Percentiles rank a stretch among this genome's conserved stretches.
These are phyloP conservation scores for Dipodomys spectabilis DNA, from an alignment of 2,113 vertebrate species.

Conservation along the genomic window DNA sequence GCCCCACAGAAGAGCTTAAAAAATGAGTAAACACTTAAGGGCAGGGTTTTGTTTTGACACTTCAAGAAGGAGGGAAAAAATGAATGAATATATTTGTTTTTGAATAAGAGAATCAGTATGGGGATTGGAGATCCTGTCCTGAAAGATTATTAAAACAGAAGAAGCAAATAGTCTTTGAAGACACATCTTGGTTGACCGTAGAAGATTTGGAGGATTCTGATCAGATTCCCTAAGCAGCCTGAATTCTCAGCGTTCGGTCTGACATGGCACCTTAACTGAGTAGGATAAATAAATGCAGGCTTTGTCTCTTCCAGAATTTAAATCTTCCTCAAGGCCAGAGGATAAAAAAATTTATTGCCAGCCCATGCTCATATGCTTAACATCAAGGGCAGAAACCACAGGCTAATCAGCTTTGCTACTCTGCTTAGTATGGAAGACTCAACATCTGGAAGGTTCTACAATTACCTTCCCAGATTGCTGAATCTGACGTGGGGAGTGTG, in stretches of 20 bases:
- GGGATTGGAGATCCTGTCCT: not conserved
- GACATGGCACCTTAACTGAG: not conserved
- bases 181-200: not conserved
- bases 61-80: not conserved
- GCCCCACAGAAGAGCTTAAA: not conserved
- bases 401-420: not conserved
- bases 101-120: not conserved
- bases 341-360: not conserved
- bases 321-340: not conserved
- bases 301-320: conserved; percentile 44
- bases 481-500: not conserved
- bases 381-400: not conserved
- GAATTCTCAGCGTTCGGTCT: conserved; percentile 34
- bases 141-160: conserved; percentile 25
- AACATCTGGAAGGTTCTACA: rapidly evolving
- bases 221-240: conserved; percentile 3
- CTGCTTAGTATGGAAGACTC: not conserved
- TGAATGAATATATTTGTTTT: not conserved
- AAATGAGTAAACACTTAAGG: not conserved
- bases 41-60: not conserved
- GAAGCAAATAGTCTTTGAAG: not conserved
- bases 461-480: not conserved
- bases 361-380: not conserved
- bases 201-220: not conserved
- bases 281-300: conserved; percentile 35